Base-by-base conservation (phyloP, 1,140 invertebrate genomes). In the Nylanderia fulva region DNA sequence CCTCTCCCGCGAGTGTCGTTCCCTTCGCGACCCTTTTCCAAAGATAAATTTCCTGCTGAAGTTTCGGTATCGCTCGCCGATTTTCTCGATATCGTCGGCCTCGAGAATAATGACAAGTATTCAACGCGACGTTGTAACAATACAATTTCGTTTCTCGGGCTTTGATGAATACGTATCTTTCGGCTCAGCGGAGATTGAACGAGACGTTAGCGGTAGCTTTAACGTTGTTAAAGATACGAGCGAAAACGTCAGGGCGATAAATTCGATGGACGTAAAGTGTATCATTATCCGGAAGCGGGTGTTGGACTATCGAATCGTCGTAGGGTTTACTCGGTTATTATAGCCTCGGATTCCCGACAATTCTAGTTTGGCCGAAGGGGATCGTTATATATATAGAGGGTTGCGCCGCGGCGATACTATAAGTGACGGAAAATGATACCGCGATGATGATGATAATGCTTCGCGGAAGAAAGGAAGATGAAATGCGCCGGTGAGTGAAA, bases 381-480 rank as follows among this genome's bases (percentile, higher is more conserved):
- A 79, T 56, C 29, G 48, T 75, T 45, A 24, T n/a, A n/a, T n/a
- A n/a, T n/a, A n/a, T 15, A 58, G 54, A 61, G 71, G 80, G 71
- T 52, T 75, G 52, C 56, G n/a, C 68, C 66, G 66, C 56, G 82
- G 82, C 76, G 86, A 80, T 87, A 79, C 39, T 36, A 27, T 77
- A 60, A 86, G 72, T 84, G 80, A 69, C 66, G 85, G 76, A 85
- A 87, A 88, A 85, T 79, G 86, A 88, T 88, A 88, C 52, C 39
- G 58, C 71, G 69, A 75, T 79, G 76, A 86, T 84, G 86, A 88
- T 87, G 87, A 87, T 87, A 1, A 1, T 3, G 75, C 71, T 88
- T 36, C 48, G 36, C 36, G 69, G 75, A 85, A 88, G 87, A 85
- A 88, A 87, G 86, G 86, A 85, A 88, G 85, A 88, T 88, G 83